Evolutionary conservation across 2,888 invertebrate genomes (phyloP), one percentile per base, ranked within the genome.

Genomic region (Adelphocoris suturalis): DNA sequence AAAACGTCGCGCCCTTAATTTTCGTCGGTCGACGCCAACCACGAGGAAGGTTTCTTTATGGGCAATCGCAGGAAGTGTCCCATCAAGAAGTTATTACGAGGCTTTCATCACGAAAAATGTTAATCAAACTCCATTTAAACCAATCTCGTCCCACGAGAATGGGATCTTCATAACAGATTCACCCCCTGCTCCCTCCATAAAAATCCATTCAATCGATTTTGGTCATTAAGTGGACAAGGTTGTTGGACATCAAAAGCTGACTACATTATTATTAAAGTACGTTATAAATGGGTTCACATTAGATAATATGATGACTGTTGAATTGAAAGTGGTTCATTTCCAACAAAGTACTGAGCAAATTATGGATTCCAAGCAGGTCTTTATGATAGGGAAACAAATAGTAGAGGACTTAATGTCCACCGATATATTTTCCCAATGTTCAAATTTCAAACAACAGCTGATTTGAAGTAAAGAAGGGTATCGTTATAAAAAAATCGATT

Each of bases 61-160:
- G 27, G 68, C 23, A 27, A 23, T 68, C 82, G 52, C 85, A 86
- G 86, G 86, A 86, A 47, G 86, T 47, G 16, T 14, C 86, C 52
- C 75, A 86, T 86, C 86, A 86, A 86, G 75, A 86, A 86, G 68
- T 86, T 47, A 86, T 86, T 86, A 86, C 47, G 28, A 23, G 23
- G 55, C 75, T 86, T 86, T 86, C 86, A 75, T 75, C 86, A 75
- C 86, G 47, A 86, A 86, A 86, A 86, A 86, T 86, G 86, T 48
- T 86, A 86, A 86, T 86, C 86, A 75, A 86, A 86, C 76, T 28
- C 86, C 68, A 86, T 86, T 86, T 86, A 61, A 61, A n/a, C 75
- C 46, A 46, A 48, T 75, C 76, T 27, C 19, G 52, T 48, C 82
- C 46, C 81, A 47, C 52, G 52, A 27, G 13, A 9, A 7, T 12